A percentile compares a stretch with the other conserved stretches of the same genome.
Conservation (phyloP, 2,797 vertebrate species). For the Pseudochromis fuscus region DNA sequence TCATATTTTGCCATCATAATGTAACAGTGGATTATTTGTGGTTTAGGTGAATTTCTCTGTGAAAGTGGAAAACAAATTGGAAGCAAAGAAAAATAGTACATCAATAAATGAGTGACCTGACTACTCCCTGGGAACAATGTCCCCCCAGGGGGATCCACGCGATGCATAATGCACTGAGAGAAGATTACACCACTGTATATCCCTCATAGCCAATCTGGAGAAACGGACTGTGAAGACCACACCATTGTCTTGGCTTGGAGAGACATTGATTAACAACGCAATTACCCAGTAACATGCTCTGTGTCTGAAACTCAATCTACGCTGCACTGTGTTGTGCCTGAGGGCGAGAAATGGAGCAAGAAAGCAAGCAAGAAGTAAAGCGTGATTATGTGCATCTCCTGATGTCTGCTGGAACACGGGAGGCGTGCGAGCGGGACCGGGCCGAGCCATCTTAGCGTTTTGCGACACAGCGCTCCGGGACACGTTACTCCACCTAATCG, state of each 20-base stretch:
- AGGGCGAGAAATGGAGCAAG: constrained; percentile 62
- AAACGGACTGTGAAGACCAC: constrained; percentile 75
- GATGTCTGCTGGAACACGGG: constrained; percentile 50
- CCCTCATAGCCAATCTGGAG: constrained; percentile 77
- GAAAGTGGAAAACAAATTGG: constrained; percentile 50
- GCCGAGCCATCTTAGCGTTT: constrained; percentile 46
- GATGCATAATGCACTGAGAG: constrained; percentile 77
- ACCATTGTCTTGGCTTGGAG: constrained; percentile 79
- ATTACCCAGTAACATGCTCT: constrained; percentile 85
- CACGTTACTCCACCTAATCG: constrained; percentile 62
- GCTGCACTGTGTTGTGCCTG: constrained; percentile 65
- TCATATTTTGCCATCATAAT: constrained; percentile 21
- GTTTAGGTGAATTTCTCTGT: constrained; percentile 41
- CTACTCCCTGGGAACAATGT: constrained; percentile 63
- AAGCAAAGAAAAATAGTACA: constrained; percentile 56
- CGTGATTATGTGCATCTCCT: constrained; percentile 47
- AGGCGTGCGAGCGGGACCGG: constrained; percentile 51
- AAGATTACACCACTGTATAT: constrained; percentile 83
- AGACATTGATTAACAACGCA: constrained; percentile 89
- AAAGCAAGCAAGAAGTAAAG: no score
- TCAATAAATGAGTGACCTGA: constrained; percentile 73
- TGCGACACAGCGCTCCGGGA: constrained; percentile 60
- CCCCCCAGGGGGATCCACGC: constrained; percentile 55
- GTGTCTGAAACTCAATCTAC: constrained; percentile 83
- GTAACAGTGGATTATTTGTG: constrained; percentile 18